A percentile compares a stretch with the other conserved stretches of the same genome.
Evolutionary conservation across 1,140 invertebrate species (phyloP).

Genomic region (Brachionus asplanchnoidis): DNA sequence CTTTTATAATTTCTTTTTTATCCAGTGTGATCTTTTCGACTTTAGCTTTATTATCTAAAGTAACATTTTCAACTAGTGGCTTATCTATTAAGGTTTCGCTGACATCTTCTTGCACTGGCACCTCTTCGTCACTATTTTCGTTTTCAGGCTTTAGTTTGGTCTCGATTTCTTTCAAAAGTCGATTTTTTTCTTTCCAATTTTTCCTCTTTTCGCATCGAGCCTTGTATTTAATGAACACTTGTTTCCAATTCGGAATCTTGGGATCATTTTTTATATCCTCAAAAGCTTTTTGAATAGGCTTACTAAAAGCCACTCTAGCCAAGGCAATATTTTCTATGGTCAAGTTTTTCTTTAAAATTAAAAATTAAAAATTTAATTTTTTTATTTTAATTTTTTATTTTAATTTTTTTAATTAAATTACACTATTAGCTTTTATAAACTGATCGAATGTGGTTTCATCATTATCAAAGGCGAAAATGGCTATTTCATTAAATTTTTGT

Average conservation of each 20-base stretch:
- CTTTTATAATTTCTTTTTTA: not conserved
- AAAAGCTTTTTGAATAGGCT: not conserved
- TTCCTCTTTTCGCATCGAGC: conserved; percentile 37
- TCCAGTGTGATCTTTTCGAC: not conserved
- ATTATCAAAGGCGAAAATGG: conserved; percentile 34
- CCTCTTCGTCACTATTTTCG: not conserved
- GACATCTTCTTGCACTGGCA: not conserved
- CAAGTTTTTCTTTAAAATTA: not conserved
- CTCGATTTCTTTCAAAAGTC: conserved; percentile 32
- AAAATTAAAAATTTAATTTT: not conserved
- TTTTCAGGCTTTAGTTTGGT: not conserved
- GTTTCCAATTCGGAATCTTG: conserved; percentile 21
- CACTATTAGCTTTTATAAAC: conserved; percentile 21
- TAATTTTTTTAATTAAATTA: not conserved
- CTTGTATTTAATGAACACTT: conserved; percentile 21
- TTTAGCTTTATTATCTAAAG: not conserved
- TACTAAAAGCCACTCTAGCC: conserved; percentile 7
- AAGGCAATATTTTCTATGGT: not conserved
- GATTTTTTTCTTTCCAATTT: conserved; percentile 40
- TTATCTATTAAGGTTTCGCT: not conserved
- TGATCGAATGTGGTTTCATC: not conserved
- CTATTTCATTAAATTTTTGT: conserved; percentile 35
- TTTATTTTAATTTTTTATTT: not conserved
- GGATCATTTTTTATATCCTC: conserved; percentile 28
- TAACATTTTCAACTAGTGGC: not conserved